These are phyloP conservation scores for Noctua janthe DNA, from an alignment of 2,888 invertebrate species.

Conservation along the genomic window DNA sequence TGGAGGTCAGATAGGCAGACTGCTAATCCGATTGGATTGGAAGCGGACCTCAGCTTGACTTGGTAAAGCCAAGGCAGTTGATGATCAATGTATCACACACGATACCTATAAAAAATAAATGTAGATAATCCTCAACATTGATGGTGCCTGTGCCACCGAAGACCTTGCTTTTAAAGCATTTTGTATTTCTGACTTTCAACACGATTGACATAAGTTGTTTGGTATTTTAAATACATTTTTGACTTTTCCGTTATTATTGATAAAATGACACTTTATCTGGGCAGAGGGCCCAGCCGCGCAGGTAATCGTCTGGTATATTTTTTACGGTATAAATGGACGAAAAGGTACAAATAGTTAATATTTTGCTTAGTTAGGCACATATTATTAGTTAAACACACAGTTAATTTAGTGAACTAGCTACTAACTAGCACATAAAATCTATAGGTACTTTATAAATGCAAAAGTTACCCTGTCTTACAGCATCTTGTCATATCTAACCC, in stretches of 20 bases:
- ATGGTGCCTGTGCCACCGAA: background rate
- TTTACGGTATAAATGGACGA: background rate
- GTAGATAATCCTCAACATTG: background rate
- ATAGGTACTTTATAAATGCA: background rate
- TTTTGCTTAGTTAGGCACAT: background rate
- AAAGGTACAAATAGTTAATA: background rate
- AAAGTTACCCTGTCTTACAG: background rate
- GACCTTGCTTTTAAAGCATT: background rate
- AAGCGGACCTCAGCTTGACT: background rate
- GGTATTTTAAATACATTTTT: background rate
- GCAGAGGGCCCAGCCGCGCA: background rate
- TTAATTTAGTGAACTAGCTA: background rate
- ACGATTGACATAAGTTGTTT: background rate
- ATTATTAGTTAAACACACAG: background rate
- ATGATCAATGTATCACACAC: background rate
- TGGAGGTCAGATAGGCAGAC: background rate
- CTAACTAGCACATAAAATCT: background rate
- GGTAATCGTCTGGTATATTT: no score
- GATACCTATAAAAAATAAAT: background rate
- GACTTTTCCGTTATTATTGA: background rate
- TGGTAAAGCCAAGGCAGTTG: background rate
- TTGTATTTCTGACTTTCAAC: background rate
- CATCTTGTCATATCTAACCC: background rate
- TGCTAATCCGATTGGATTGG: background rate
- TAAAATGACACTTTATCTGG: background rate